A percentile compares a stretch with the other conserved stretches of the same genome.
These are phyloP conservation scores for Ia io DNA, from an alignment of 2,113 vertebrate species.

Conservation along the genomic window DNA sequence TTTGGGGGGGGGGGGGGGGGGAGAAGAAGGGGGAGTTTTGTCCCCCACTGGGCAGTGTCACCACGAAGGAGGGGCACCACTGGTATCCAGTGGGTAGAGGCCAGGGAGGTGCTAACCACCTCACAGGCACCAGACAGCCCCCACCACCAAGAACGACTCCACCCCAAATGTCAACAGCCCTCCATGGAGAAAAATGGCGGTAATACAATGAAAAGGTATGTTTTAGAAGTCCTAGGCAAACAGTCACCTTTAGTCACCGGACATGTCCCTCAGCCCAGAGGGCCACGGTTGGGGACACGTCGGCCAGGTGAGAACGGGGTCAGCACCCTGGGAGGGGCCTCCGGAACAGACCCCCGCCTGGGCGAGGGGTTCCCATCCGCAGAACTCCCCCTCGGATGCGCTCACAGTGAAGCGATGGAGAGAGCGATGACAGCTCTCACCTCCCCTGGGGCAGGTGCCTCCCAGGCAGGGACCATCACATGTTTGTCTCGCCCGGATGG, in stretches of 20 bases:
- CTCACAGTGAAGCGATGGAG: not conserved
- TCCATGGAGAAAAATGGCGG: not conserved
- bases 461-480: not conserved
- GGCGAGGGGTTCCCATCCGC: not conserved
- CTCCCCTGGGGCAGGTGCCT: not conserved
- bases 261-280: not conserved
- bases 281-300: not conserved
- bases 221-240: not conserved
- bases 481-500: not conserved
- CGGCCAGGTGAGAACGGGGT: not conserved
- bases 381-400: not conserved
- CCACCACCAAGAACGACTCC: accelerated
- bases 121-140: not conserved
- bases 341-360: not conserved
- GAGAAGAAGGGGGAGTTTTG: not conserved
- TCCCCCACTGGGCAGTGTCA: not conserved
- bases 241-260: not conserved
- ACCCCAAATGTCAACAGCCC: not conserved
- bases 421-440: accelerated
- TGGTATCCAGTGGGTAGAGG: not conserved
- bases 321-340: not conserved
- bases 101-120: not conserved
- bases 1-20: accelerated
- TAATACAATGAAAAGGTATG: not conserved
- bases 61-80: not conserved